phyloP scores from a whole-genome alignment of 2,888 invertebrate species.

The Leptopilina drosophilae region DNA sequence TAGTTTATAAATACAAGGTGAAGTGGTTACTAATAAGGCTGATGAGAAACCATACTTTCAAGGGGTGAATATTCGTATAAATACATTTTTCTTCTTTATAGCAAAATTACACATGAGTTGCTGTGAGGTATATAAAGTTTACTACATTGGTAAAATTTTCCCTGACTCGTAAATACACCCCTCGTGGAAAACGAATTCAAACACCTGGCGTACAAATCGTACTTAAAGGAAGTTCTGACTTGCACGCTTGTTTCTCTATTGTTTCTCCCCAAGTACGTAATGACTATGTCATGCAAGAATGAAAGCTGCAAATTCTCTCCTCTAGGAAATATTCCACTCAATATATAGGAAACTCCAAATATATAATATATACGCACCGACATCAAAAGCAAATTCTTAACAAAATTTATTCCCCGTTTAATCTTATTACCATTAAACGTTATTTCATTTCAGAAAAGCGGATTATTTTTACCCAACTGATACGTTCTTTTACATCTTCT shows the following conservation, averaged over 20 bases:
- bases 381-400: not conserved
- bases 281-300: conserved; percentile 26
- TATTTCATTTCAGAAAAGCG: too few relatives aligned
- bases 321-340: conserved; percentile 1
- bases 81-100: not conserved
- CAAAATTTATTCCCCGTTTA: too few relatives aligned
- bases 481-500: too few relatives aligned
- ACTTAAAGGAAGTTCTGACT: conserved; percentile 32
- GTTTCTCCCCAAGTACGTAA: conserved; percentile 22
- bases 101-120: conserved; percentile 10
- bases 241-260: conserved; percentile 16
- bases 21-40: not conserved
- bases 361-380: not conserved
- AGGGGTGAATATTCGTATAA: too few relatives aligned
- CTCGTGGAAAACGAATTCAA: conserved; percentile 32
- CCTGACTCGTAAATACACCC: conserved; percentile 21
- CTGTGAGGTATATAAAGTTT: not conserved
- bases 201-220: conserved; percentile 31
- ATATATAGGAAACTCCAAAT: not conserved
- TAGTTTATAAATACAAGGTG: too few relatives aligned
- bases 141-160: not conserved
- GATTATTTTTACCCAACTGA: too few relatives aligned
- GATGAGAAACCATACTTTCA: too few relatives aligned
- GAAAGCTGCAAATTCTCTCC: not conserved
- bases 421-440: too few relatives aligned